Percentiles rank a stretch among this genome's conserved stretches.
Evolutionary conservation across 2,113 vertebrate species (phyloP).

Genomic region (Charina bottae): DNA sequence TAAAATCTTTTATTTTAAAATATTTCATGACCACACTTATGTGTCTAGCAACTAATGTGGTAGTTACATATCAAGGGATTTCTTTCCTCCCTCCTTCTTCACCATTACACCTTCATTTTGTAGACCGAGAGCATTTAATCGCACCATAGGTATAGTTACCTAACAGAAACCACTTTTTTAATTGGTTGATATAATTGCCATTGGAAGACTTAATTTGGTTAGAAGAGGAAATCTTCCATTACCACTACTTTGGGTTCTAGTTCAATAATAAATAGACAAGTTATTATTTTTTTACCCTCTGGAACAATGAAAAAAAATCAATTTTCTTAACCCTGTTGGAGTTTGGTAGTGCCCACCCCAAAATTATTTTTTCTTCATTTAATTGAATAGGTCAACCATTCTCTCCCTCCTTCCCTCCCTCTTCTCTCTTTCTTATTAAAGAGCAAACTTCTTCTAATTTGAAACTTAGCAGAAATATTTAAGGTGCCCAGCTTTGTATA

Average conservation of each 20-base stretch:
- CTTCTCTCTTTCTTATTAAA: background rate
- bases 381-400: background rate
- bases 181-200: background rate
- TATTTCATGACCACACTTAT: conserved; percentile 47
- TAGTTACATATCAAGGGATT: conserved; percentile 22
- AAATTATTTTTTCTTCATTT: background rate
- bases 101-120: background rate
- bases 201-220: background rate
- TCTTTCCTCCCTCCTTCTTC: background rate
- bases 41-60: conserved; percentile 32
- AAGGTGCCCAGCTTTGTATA: background rate
- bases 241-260: background rate
- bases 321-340: background rate
- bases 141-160: background rate
- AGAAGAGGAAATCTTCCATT: background rate
- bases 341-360: background rate
- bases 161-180: background rate
- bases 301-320: background rate
- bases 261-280: conserved; percentile 2
- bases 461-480: background rate
- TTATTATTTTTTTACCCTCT: background rate
- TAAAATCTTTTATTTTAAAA: conserved; percentile 38
- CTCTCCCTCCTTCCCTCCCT: background rate
- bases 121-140: background rate
- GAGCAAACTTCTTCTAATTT: background rate